These are phyloP conservation scores for Drosophila suzukii DNA, from an alignment of 1,140 invertebrate genomes.

Conservation along the genomic window DNA sequence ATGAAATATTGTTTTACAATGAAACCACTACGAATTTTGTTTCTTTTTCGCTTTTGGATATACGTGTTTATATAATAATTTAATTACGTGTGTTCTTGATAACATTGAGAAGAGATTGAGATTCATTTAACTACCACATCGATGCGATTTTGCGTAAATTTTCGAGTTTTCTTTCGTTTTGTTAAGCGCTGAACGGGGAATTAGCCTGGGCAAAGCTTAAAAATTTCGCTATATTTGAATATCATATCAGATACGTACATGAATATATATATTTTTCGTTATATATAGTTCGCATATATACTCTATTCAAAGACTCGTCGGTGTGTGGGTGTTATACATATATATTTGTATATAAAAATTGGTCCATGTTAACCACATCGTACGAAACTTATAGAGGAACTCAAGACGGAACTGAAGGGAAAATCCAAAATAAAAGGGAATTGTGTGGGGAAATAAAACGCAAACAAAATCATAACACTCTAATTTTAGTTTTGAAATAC, in stretches of 20 bases:
- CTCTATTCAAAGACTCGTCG: slow-evolving; percentile 43
- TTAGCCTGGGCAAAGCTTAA: slow-evolving; percentile 66
- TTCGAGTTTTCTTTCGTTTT: slow-evolving; percentile 25
- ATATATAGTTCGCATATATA: slow-evolving; percentile 43
- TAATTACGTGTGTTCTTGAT: slow-evolving; percentile 58
- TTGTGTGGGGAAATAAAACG: slow-evolving; percentile 10
- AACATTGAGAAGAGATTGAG: slow-evolving; percentile 82
- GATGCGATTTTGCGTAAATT: slow-evolving; percentile 63
- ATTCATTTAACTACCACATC: slow-evolving; percentile 84
- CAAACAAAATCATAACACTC: slow-evolving; percentile 35
- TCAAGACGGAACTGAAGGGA: slow-evolving; percentile 17
- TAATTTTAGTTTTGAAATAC: slow-evolving; percentile 67
- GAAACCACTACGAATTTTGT: slow-evolving; percentile 82
- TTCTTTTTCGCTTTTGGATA: slow-evolving; percentile 43
- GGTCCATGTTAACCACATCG: slow-evolving; percentile 81
- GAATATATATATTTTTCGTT: slow-evolving; percentile 33
- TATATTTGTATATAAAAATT: slow-evolving; percentile 69
- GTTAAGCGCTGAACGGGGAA: slow-evolving; percentile 56
- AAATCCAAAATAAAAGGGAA: slow-evolving; percentile 13
- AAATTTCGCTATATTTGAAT: slow-evolving; percentile 76
- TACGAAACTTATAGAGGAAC: slow-evolving; percentile 54
- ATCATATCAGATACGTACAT: slow-evolving; percentile 42
- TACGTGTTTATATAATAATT: slow-evolving; percentile 46
- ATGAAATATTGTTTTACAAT: slow-evolving; percentile 82
- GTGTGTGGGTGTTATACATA: slow-evolving; percentile 57